Conservation (phyloP, 2,797 vertebrate genomes). For the Siniperca undulata region DNA sequence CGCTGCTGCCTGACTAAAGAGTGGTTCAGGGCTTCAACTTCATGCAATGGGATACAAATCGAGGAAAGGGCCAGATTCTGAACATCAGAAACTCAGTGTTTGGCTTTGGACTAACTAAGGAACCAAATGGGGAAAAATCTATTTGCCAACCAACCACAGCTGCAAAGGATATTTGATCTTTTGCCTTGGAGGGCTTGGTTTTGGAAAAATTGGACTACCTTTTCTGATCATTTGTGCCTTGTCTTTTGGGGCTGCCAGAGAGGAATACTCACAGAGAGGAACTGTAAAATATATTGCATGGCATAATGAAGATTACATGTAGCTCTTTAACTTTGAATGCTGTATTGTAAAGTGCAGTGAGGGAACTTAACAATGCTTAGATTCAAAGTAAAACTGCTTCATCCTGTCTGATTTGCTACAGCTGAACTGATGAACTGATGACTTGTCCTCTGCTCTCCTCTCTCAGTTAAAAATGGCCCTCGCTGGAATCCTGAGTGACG, state of each 20-base stretch:
- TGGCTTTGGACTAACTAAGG: constrained; percentile 74
- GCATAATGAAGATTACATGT: constrained; percentile 31
- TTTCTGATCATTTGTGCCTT: constrained; percentile 63
- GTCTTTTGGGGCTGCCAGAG: constrained; percentile 40
- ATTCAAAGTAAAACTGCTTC: constrained; percentile 29
- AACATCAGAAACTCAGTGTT: constrained; percentile 63
- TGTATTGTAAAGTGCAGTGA: constrained; percentile 38
- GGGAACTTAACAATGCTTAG: constrained; percentile 31
- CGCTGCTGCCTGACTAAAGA: constrained; percentile 37
- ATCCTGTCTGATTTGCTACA: constrained; percentile 29
- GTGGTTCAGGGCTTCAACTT: constrained; percentile 49
- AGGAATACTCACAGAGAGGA: constrained; percentile 69
- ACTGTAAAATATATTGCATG: constrained; percentile 55
- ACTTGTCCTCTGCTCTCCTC: constrained; percentile 71
- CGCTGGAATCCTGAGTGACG: constrained; percentile 83
- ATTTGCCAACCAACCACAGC: constrained; percentile 56
- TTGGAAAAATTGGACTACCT: constrained; percentile 77
- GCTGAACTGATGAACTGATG: constrained; percentile 56
- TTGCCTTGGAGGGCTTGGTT: constrained; percentile 69
- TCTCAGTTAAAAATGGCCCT: constrained; percentile 87
- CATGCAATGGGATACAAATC: constrained; percentile 62
- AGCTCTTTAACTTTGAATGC: constrained; percentile 32
- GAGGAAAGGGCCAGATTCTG: constrained; percentile 54
- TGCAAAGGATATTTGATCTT: constrained; percentile 73
- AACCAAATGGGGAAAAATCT: constrained; percentile 61